Evolutionary conservation across 2,888 invertebrate genomes (phyloP).

Genomic region (Pachycephus smyrnensis): DNA sequence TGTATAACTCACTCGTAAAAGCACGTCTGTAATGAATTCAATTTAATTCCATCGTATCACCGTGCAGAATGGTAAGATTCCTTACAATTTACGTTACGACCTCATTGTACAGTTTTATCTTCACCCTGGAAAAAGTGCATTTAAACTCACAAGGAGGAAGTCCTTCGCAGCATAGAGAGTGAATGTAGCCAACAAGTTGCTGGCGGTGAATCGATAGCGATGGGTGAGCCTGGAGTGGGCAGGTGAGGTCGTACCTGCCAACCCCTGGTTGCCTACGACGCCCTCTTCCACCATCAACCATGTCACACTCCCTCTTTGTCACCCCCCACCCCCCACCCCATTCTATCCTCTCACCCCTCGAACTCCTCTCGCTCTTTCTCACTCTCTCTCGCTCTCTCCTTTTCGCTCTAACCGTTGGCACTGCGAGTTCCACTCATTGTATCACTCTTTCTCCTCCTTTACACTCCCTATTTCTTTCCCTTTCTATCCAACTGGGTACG

Average conservation of each 20-base stretch:
- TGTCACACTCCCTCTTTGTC: constrained; percentile 14
- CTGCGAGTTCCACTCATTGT: constrained; percentile 17
- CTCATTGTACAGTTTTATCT: too few species aligned
- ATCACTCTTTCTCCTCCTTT: constrained; percentile 17
- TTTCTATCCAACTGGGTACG: not conserved
- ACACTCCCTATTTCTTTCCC: constrained; percentile 15
- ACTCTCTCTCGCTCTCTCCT: constrained; percentile 21
- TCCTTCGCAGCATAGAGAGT: constrained; percentile 13
- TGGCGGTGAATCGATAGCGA: constrained; percentile 64
- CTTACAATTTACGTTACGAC: too few species aligned
- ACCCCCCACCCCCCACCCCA: constrained; percentile 29
- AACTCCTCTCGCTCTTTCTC: not conserved
- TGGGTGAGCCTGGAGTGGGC: constrained; percentile 48
- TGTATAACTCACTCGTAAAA: too few species aligned
- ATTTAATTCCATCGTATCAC: too few species aligned
- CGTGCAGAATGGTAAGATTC: too few species aligned
- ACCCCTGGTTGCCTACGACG: constrained; percentile 21
- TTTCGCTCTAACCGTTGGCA: constrained; percentile 12
- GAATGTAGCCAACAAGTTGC: constrained; percentile 63
- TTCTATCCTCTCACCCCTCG: constrained; percentile 8
- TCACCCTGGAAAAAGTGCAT: too few species aligned
- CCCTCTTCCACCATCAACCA: constrained; percentile 18
- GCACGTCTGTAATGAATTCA: too few species aligned
- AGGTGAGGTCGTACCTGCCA: constrained; percentile 46
- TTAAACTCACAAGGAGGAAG: too few species aligned